Evolutionary conservation across 2,888 invertebrate genomes (phyloP), one percentile per base, ranked within the genome.

Genomic region (Eucera pruinosa): DNA sequence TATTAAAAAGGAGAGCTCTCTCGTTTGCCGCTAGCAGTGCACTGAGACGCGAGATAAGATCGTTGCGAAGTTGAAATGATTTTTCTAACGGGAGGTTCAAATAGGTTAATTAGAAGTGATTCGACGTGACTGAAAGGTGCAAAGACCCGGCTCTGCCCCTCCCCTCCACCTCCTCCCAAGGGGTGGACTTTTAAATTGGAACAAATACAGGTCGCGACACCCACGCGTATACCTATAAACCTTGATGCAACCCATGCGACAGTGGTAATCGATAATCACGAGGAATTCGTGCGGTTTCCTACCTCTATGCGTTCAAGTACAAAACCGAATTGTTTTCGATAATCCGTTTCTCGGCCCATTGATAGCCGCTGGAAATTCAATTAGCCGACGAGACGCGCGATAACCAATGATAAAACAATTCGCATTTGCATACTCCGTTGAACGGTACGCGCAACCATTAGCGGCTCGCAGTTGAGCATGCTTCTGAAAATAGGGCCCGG

Each of bases 261-360:
- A 64, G 39, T 61, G 30, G 33, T n/a, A 67, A 82, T 82, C 83
- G 70, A 82, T 82, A 83, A 70, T 72, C 80, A 50, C 54, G 61
- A 80, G 67, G 77, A 83, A 73, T 77, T 82, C 80, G 66, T 79
- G 78, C 45, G 78, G 72, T 79, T 79, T 79, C 72, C 60, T 72
- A 54, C 36, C 43, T 5, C 23, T n/a, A n/a, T n/a, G n/a, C n/a
- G n/a, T 72, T 52, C 45, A 50, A 54, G 43, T 39, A 62, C 23
- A 41, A 48, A 45, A 41, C n/a, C 43, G 13, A 15, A 13, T n/a
- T 48, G n/a, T 39, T 66, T 66, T 30, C 7, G 48, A 20, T 48
- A 48, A 47, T 36, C 15, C 25, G 52, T 9, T 18, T 50, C 41
- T 54, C 50, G 33, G 20, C 7, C 11, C 4, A 54, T 54, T 7